Evolutionary conservation across 2,888 invertebrate species (phyloP).

Genomic region (Nephrocerus scutellatus): DNA sequence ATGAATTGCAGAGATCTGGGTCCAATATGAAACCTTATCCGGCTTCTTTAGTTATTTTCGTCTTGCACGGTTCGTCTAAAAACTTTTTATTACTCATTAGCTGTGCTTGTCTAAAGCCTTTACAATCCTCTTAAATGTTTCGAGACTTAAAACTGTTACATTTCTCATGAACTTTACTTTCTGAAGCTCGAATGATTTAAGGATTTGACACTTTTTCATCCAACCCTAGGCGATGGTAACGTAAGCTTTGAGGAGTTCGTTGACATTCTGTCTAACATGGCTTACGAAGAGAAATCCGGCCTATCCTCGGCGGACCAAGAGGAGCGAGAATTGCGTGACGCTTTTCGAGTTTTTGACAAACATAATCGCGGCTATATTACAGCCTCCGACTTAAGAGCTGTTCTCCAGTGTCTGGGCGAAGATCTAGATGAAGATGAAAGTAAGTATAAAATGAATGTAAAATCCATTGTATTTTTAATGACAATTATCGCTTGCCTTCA

Average conservation of each 20-base stretch:
- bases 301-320: slow-evolving; percentile 66
- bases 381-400: slow-evolving; percentile 79
- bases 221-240: slow-evolving; percentile 83
- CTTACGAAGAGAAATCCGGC: slow-evolving; percentile 56
- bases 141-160: too few species aligned
- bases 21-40: too few species aligned
- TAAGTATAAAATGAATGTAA: slow-evolving; percentile 48
- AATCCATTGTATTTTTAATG: background rate
- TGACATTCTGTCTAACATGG: slow-evolving; percentile 70
- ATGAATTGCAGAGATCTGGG: too few species aligned
- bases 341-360: slow-evolving; percentile 84
- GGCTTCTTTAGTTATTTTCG: too few species aligned
- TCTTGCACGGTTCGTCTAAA: too few species aligned
- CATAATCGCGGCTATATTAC: slow-evolving; percentile 87
- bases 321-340: slow-evolving; percentile 75
- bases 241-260: slow-evolving; percentile 86
- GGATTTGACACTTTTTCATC: too few species aligned
- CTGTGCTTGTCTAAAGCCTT: too few species aligned
- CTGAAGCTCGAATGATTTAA: too few species aligned
- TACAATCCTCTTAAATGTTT: too few species aligned
- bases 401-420: slow-evolving; percentile 81
- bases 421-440: slow-evolving; percentile 86
- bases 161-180: slow-evolving; percentile 3
- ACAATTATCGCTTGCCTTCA: slow-evolving; percentile 46
- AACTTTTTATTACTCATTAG: too few species aligned